A percentile compares a stretch with the other conserved stretches of the same genome.
These are phyloP conservation scores for Onthophagus sagittarius DNA, from an alignment of 2,888 invertebrate species.

Conservation along the genomic window DNA sequence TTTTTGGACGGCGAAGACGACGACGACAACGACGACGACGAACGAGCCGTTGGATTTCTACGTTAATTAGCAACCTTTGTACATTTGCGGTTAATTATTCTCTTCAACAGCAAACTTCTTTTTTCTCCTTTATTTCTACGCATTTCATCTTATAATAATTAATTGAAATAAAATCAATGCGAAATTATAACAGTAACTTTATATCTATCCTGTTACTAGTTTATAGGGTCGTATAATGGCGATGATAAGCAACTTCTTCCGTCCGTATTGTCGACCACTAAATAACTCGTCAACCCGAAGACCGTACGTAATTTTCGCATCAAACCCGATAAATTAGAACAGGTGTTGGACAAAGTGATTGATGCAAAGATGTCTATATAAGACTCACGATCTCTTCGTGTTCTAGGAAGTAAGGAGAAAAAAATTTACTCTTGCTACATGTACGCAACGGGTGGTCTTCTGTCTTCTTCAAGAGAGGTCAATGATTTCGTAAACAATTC, in stretches of 20 bases:
- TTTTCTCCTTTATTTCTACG: too few relatives aligned
- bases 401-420: not conserved
- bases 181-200: too few relatives aligned
- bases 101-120: too few relatives aligned
- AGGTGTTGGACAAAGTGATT: not conserved
- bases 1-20: not conserved
- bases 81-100: too few relatives aligned
- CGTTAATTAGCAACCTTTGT: not conserved
- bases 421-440: too few relatives aligned
- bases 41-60: not conserved
- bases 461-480: not conserved
- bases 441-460: not conserved
- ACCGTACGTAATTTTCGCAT: not conserved
- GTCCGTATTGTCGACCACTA: not conserved
- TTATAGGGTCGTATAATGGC: too few relatives aligned
- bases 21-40: too few relatives aligned
- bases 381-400: not conserved
- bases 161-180: too few relatives aligned
- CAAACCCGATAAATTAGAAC: not conserved
- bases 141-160: too few relatives aligned
- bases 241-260: not conserved
- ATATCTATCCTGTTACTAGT: too few relatives aligned
- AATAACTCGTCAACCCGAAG: not conserved
- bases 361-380: not conserved
- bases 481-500: not conserved